Conservation (phyloP, 2,113 vertebrate genomes). For the Anser brachyrhynchus region DNA sequence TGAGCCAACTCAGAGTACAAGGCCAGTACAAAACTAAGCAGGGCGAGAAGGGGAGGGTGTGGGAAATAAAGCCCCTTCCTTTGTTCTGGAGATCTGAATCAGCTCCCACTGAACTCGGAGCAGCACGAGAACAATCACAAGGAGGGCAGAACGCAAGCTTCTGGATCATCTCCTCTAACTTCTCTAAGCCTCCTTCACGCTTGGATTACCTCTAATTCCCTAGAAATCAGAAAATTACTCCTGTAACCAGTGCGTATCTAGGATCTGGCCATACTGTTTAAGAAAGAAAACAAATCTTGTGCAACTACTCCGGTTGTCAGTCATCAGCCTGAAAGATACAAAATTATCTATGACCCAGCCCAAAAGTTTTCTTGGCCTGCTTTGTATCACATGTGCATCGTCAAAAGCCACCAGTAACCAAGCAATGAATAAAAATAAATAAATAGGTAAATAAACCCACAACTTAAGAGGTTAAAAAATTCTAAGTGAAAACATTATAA, state of each 20-base stretch:
- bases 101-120: background rate
- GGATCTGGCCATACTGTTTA: background rate
- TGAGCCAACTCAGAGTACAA: background rate
- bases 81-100: background rate
- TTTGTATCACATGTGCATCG: background rate
- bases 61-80: background rate
- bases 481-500: background rate
- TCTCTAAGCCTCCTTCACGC: background rate
- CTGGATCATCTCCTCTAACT: background rate
- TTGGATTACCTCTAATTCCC: background rate
- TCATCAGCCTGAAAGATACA: background rate
- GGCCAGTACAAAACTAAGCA: background rate
- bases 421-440: background rate
- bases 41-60: too few species aligned
- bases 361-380: background rate
- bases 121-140: accelerated
- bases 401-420: background rate
- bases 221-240: background rate
- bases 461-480: background rate
- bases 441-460: background rate
- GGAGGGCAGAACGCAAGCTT: background rate
- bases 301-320: background rate
- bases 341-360: background rate
- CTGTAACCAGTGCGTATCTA: background rate
- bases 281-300: background rate